Evolutionary conservation across 2,113 vertebrate genomes (phyloP), one percentile per base, ranked within the genome.

Genomic region (Poecilia latipinna): DNA sequence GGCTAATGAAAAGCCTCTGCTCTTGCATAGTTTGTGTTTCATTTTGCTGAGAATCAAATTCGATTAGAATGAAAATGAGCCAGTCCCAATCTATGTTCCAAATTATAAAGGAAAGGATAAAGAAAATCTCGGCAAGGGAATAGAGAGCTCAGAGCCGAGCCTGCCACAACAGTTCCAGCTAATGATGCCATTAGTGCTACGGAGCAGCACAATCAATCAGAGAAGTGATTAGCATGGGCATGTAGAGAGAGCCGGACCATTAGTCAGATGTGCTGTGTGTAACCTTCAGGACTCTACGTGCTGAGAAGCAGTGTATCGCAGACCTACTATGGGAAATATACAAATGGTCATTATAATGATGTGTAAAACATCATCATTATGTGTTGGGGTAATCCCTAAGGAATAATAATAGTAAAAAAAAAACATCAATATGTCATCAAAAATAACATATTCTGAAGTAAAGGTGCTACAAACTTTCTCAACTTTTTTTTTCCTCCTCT

Each of bases 151-250:
- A 81, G 74, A 86, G 78, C 80, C 32, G 29, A 84, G 82, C 66
- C 71, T 83, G 84, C 84, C 83, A 86, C 88, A 89, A 88, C 88
- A 78, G 86, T 82, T 83, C 75, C 72, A 68, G 87, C 90, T 92
- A 93, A 90, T 91, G 89, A 94, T 83, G 74, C 90, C 89, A 92
- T 92, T 93, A 93, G 90, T 85, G 79, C 74, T 85, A 78, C 69
- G 42, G 62, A 78, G 89, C 83, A 76, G 80, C 79, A 75, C 75
- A 82, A 90, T 94, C 87, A 91, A 92, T 93, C 91, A 89, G 74
- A 79, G 74, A 82, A 89, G 89, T 93, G 89, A 94, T 93, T 91
- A 92, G 84, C 82, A 86, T 88, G 84, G 88, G 86, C 85, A 84
- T 86, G 88, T 88, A 86, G 78, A 78, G 78, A 86, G 86, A 77